Percentiles rank a stretch among this genome's conserved stretches.
Evolutionary conservation across 2,797 vertebrate species (phyloP).

Genomic region (Rhodeus uyekii): DNA sequence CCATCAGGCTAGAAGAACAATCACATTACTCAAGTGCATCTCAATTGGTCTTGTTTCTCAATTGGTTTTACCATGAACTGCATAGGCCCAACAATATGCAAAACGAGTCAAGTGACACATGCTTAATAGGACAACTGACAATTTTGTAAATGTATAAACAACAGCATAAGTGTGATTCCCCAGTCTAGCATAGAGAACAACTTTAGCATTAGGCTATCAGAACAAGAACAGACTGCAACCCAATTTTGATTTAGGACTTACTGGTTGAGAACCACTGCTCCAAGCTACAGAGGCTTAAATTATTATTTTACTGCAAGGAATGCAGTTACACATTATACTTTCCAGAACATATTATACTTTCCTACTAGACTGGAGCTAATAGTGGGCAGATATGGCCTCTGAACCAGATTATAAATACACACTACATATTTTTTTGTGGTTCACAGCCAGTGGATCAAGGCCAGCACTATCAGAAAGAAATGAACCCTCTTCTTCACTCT

Average conservation of each 20-base stretch:
- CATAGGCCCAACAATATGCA: background rate
- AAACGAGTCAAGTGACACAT: background rate
- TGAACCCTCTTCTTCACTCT: constrained; percentile 83
- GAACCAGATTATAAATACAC: constrained; percentile 9
- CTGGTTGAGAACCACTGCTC: background rate
- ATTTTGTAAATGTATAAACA: background rate
- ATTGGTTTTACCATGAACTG: background rate
- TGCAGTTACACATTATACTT: no score
- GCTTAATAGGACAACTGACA: background rate
- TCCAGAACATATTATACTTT: background rate
- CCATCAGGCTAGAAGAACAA: constrained; percentile 62
- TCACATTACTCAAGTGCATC: background rate
- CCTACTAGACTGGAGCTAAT: background rate
- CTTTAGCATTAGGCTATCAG: background rate
- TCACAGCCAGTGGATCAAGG: constrained; percentile 87
- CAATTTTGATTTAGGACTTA: background rate
- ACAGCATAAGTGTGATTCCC: background rate
- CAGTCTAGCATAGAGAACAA: background rate
- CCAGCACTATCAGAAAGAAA: constrained; percentile 92
- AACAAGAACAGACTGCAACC: background rate
- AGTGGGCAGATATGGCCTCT: background rate
- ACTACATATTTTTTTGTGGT: constrained; percentile 59
- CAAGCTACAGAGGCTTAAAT: background rate
- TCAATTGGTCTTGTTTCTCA: background rate
- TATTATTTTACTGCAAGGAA: background rate